phyloP scores from a whole-genome alignment of 2,113 vertebrate species.

The Seriola quinqueradiata region DNA sequence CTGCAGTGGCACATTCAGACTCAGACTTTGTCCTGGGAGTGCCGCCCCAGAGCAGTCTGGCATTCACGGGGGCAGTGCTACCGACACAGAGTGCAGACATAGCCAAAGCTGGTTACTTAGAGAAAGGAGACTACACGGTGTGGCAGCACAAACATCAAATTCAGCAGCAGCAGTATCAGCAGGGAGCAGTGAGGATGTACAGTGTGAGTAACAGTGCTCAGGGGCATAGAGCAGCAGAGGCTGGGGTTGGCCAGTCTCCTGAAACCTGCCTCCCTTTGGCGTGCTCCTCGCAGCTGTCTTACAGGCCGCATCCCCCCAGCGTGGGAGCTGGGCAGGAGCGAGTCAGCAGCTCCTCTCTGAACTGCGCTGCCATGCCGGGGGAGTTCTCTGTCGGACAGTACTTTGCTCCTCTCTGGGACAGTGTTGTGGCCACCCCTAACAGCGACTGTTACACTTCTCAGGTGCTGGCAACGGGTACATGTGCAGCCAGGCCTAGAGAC shows the following conservation, averaged over 20 bases:
- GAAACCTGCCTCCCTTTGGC: constrained; percentile 82
- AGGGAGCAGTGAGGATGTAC: constrained; percentile 87
- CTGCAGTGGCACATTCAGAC: constrained; percentile 78
- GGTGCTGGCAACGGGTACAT: constrained; percentile 87
- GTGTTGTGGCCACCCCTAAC: constrained; percentile 89
- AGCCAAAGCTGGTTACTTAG: constrained; percentile 85
- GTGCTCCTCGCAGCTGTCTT: constrained; percentile 71
- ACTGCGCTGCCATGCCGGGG: constrained; percentile 87
- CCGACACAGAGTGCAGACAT: constrained; percentile 84
- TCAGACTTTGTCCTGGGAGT: constrained; percentile 82
- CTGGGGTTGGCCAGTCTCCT: constrained; percentile 84
- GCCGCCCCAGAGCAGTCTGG: constrained; percentile 80
- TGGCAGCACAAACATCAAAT: constrained; percentile 88
- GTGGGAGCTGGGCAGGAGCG: constrained; percentile 72
- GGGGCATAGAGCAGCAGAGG: constrained; percentile 76
- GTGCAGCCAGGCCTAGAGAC: constrained; percentile 75
- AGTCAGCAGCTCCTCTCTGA: constrained; percentile 86
- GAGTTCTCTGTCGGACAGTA: constrained; percentile 90
- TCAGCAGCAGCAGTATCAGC: constrained; percentile 85
- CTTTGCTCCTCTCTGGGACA: constrained; percentile 92
- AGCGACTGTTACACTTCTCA: constrained; percentile 92
- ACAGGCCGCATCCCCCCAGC: constrained; percentile 79
- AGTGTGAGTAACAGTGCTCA: constrained; percentile 60
- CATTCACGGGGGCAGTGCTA: constrained; percentile 83
- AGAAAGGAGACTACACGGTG: constrained; percentile 87